Base-by-base conservation (phyloP, 2,888 invertebrate genomes). In the Caenorhabditis drosophilae region DNA sequence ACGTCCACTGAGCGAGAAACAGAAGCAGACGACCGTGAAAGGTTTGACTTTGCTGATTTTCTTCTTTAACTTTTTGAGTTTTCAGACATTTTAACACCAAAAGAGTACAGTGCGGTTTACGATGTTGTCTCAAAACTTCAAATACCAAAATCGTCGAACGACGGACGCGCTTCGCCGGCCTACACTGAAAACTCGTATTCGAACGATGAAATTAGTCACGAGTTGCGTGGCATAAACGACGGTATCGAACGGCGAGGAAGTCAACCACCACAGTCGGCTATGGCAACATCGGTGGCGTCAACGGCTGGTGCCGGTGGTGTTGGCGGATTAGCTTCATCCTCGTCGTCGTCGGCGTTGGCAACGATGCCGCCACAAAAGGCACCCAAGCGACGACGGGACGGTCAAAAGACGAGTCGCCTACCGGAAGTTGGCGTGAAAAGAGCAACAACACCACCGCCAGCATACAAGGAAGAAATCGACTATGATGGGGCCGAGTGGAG, bases 401-500 rank as follows among this genome's bases (percentile, higher is more conserved):
- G n/a, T n/a, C n/a, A n/a, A n/a, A n/a, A n/a, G n/a, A n/a, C n/a
- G n/a, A n/a, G n/a, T n/a, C n/a, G n/a, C n/a, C n/a, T n/a, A n/a
- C n/a, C n/a, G 7, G 57, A 57, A 40, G 27, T n/a, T 16, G 41
- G 34, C 3, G 54, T 56, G 20, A 44, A 52, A 31, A 50, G 62
- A 23, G 56, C 70, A 6, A 60, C 59, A 4, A 61, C 70, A 1
- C 70, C 70, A 15, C 67, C 70, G 23, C 35, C 56, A 6, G 23
- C 63, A 23, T 38, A 52, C 16, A 46, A 56, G 16, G 75, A 72
- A 34, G 72, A 67, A 15, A 11, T 34, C 2, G 70, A 73, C 40
- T 70, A 62, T 23, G 73, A 89, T 61, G 88, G 89, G 76, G 90
- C 91, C 62, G 93, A 93, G 77, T 96, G 95, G 95, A 88, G 90